These are phyloP conservation scores for Arrhamphus sclerolepis DNA, from an alignment of 2,797 vertebrate species.

Conservation along the genomic window DNA sequence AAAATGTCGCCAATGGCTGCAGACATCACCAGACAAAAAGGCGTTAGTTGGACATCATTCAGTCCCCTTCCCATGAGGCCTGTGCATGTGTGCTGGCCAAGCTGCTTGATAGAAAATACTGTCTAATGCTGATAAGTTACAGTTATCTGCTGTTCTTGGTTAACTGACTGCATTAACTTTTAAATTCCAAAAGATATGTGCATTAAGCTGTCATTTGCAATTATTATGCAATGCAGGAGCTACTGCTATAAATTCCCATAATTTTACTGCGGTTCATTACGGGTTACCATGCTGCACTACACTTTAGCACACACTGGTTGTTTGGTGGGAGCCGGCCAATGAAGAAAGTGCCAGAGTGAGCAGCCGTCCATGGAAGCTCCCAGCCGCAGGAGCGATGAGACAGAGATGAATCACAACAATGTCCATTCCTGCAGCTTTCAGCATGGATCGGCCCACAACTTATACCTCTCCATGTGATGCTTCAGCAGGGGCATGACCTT, in stretches of 20 bases:
- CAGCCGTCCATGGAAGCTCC: slow-evolving; percentile 48
- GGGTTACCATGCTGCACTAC: slow-evolving; percentile 28
- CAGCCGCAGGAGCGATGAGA: slow-evolving; percentile 61
- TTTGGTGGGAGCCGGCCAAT: slow-evolving; percentile 39
- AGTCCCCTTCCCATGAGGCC: background rate
- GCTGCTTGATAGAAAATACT: background rate
- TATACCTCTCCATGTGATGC: slow-evolving; percentile 63
- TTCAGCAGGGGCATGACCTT: slow-evolving; percentile 68
- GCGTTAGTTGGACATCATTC: background rate
- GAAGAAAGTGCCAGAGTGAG: slow-evolving; percentile 56
- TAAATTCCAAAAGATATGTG: background rate
- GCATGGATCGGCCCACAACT: slow-evolving; percentile 57
- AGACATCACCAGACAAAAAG: background rate
- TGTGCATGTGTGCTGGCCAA: background rate
- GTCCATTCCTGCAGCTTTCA: slow-evolving; percentile 62
- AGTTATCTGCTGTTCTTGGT: slow-evolving; percentile 4
- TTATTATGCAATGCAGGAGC: background rate
- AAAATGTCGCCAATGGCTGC: no score
- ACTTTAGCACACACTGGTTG: slow-evolving; percentile 46
- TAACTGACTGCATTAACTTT: slow-evolving; percentile 7
- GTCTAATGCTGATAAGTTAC: slow-evolving; percentile 6
- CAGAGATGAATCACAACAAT: slow-evolving; percentile 73
- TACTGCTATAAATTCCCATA: slow-evolving; percentile 1
- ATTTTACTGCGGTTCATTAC: slow-evolving; percentile 9
- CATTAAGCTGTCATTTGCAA: slow-evolving; percentile 6